phyloP scores from a whole-genome alignment of 1,140 invertebrate species.

The Proctacanthus coquilletti region DNA sequence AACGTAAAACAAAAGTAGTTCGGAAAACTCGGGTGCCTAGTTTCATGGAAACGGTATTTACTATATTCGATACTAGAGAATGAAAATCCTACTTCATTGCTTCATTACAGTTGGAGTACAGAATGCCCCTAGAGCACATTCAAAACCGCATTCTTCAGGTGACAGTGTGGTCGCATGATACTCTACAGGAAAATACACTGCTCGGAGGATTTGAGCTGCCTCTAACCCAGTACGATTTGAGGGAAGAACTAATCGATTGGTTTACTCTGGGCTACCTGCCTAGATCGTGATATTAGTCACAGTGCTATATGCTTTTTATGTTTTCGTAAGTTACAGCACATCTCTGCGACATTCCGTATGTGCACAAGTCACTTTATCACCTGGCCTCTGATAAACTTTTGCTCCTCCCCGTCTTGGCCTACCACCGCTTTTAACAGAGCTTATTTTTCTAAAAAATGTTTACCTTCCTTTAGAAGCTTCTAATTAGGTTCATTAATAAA shows the following conservation, averaged over 20 bases:
- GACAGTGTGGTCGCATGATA: constrained; percentile 89
- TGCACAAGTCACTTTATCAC: too few species aligned
- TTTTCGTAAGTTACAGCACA: too few species aligned
- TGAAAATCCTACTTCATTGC: constrained; percentile 1
- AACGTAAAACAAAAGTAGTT: constrained; percentile 88
- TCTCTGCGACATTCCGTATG: too few species aligned
- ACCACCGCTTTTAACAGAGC: too few species aligned
- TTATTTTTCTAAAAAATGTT: too few species aligned
- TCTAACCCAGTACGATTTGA: constrained; percentile 51
- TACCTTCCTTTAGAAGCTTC: too few species aligned
- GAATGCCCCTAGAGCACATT: constrained; percentile 69
- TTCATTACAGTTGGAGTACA: constrained; percentile 61
- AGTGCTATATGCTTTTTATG: too few species aligned
- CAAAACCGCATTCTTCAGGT: constrained; percentile 63
- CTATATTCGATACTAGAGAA: not conserved
- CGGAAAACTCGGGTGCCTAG: constrained; percentile 85
- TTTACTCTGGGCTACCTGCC: constrained; percentile 49
- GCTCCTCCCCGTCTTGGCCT: too few species aligned
- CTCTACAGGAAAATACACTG: constrained; percentile 90
- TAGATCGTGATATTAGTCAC: constrained; percentile 24
- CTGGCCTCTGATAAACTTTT: too few species aligned
- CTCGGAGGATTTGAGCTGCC: constrained; percentile 75
- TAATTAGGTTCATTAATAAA: too few species aligned
- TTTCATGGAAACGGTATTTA: constrained; percentile 89
- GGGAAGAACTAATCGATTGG: constrained; percentile 63